Conservation (phyloP, 2,797 vertebrate species). For the Hypotaenidia okinawae region DNA sequence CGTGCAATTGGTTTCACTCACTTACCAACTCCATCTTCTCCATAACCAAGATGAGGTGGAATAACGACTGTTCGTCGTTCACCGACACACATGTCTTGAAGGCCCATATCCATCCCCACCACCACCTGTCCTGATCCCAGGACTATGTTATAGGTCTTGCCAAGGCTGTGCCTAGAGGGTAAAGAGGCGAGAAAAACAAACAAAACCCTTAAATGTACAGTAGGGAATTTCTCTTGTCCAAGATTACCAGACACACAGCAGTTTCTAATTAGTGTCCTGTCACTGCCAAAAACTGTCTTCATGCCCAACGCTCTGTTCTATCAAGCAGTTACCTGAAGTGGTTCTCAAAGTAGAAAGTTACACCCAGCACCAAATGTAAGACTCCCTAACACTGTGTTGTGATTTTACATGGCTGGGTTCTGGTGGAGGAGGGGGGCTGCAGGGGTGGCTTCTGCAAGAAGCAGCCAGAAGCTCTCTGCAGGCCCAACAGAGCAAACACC, state of each 20-base stretch:
- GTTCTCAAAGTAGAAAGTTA: background rate
- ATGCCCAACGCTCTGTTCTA: background rate
- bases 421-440: too few species aligned
- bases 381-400: background rate
- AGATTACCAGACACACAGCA: background rate
- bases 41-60: conserved; percentile 94
- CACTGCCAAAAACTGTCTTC: background rate
- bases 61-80: conserved; percentile 89
- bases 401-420: too few species aligned
- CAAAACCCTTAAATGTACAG: background rate
- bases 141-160: conserved; percentile 95
- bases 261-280: background rate
- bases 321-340: background rate
- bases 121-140: conserved; percentile 93
- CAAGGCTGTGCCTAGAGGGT: conserved; percentile 86
- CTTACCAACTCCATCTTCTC: conserved; percentile 95
- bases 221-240: background rate
- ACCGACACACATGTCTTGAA: conserved; percentile 93
- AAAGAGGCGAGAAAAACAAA: background rate
- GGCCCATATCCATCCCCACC: conserved; percentile 94
- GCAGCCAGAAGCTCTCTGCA: too few species aligned
- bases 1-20: background rate
- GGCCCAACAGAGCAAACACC: too few species aligned
- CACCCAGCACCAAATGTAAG: background rate
- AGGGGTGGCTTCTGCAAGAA: too few species aligned